Conservation (phyloP, 1,140 invertebrate genomes). For the Grapholita molesta region DNA sequence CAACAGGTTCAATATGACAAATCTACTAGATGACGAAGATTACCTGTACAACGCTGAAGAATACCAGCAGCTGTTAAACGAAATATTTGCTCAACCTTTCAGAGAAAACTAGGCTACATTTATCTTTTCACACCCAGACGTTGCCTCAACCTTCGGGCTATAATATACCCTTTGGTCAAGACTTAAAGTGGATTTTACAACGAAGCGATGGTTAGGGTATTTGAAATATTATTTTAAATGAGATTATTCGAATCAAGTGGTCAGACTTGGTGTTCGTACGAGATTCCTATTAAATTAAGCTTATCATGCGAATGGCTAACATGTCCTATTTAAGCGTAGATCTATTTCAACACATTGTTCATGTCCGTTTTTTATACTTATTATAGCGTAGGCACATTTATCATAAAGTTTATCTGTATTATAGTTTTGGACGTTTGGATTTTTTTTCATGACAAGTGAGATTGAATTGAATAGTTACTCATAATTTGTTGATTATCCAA, state of each 20-base stretch:
- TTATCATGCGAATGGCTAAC: conserved; percentile 29
- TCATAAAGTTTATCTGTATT: neutral
- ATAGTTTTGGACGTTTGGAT: neutral
- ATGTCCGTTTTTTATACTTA: conserved; percentile 8
- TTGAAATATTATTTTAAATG: conserved; percentile 20
- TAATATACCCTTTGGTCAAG: neutral
- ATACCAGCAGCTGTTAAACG: conserved; percentile 68
- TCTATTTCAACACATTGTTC: neutral
- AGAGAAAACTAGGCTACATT: conserved; percentile 50
- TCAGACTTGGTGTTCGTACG: conserved; percentile 43
- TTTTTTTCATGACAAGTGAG: neutral
- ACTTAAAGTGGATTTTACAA: neutral
- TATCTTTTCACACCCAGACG: neutral
- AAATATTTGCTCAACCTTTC: conserved; percentile 73
- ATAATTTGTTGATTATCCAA: neutral
- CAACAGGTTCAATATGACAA: conserved; percentile 59
- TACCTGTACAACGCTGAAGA: conserved; percentile 66
- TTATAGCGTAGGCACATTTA: neutral
- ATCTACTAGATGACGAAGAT: conserved; percentile 53
- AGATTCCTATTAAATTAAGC: conserved; percentile 60
- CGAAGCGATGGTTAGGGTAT: neutral
- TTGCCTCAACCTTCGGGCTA: neutral
- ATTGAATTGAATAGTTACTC: neutral
- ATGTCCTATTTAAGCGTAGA: conserved; percentile 21
- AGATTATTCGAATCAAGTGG: conserved; percentile 40